Conservation (phyloP, 2,888 invertebrate species). For the Periphyllus acericola region DNA sequence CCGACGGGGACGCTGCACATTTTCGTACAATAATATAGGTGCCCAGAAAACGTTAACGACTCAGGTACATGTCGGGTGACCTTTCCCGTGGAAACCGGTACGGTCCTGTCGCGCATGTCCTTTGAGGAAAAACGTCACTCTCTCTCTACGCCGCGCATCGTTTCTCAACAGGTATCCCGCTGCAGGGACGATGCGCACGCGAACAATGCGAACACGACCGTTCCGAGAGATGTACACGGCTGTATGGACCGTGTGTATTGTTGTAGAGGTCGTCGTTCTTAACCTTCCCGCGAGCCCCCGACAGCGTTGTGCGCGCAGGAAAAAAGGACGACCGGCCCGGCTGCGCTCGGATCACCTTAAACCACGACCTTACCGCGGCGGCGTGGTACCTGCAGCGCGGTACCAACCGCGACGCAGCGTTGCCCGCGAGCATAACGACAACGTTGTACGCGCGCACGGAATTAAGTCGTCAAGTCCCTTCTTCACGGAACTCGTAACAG, state of each 20-base stretch:
- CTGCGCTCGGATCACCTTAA: neutral
- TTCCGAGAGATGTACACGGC: no score
- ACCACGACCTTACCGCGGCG: neutral
- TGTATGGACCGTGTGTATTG: no score
- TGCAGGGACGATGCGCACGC: neutral
- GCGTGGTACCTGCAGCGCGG: neutral
- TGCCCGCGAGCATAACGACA: neutral
- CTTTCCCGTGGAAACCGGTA: neutral
- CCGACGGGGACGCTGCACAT: neutral
- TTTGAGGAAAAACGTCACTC: neutral
- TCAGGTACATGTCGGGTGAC: neutral
- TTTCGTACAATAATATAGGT: neutral
- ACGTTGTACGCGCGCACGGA: neutral
- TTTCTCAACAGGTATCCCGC: neutral
- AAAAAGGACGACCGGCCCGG: neutral
- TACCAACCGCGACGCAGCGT: neutral
- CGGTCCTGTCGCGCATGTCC: neutral
- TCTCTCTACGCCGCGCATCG: neutral
- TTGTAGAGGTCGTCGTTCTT: no score
- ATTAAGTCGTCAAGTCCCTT: conserved; percentile 2
- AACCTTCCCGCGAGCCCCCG: no score
- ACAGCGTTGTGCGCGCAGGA: neutral
- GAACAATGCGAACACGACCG: neutral
- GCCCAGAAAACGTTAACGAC: no score
- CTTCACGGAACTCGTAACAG: neutral